Percentiles rank a stretch among this genome's conserved stretches.
Evolutionary conservation across 2,113 vertebrate genomes (phyloP).

Genomic region (Seriola rivoliana): DNA sequence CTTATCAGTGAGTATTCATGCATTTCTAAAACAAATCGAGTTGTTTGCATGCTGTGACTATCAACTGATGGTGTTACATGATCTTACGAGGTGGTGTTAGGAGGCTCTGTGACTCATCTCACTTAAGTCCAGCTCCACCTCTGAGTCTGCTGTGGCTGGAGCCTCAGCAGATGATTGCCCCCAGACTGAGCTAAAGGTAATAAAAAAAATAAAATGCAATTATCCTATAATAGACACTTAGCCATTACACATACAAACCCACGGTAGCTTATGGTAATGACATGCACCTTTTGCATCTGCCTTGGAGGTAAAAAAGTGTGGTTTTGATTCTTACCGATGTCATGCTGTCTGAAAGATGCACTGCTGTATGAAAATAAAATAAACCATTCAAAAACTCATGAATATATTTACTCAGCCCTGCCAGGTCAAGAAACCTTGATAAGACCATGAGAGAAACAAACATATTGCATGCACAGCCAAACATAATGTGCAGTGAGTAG

Average conservation of each 20-base stretch:
- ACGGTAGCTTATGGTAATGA: conserved; percentile 33
- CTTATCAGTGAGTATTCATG: background rate
- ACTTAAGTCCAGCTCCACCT: conserved; percentile 26
- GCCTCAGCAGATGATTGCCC: conserved; percentile 7
- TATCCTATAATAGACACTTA: conserved; percentile 47
- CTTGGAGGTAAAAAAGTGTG: conserved; percentile 26
- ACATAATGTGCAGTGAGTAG: conserved; percentile 31
- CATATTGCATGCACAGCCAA: conserved; percentile 18
- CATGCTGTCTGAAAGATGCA: conserved; percentile 47
- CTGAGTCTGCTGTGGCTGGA: conserved; percentile 7
- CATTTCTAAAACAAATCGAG: conserved; percentile 19
- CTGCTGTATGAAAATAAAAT: conserved; percentile 57
- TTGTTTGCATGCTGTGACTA: conserved; percentile 16
- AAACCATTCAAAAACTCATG: conserved; percentile 66
- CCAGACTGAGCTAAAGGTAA: conserved; percentile 25
- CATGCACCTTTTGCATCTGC: conserved; percentile 36
- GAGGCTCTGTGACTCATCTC: conserved; percentile 29
- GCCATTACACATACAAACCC: conserved; percentile 18
- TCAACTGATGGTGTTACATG: background rate
- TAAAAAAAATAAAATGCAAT: conserved; percentile 52
- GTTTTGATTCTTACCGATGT: conserved; percentile 49
- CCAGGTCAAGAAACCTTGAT: conserved; percentile 62
- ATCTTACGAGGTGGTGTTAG: background rate
- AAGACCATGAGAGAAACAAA: conserved; percentile 56
- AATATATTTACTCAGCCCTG: conserved; percentile 67